Evolutionary conservation across 2,113 vertebrate genomes (phyloP).

Genomic region (Cairina moschata): DNA sequence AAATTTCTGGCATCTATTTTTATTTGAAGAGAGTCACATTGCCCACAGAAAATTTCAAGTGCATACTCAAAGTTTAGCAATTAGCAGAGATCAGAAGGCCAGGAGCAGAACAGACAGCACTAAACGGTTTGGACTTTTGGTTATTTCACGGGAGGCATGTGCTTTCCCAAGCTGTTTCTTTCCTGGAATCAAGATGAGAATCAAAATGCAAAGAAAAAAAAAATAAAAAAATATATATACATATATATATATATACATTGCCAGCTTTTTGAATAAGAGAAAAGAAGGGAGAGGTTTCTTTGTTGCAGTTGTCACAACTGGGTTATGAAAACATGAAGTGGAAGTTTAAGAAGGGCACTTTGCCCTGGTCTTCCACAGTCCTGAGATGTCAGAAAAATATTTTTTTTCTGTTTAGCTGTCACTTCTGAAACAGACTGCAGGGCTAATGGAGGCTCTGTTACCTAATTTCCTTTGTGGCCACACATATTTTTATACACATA

Average conservation of each 20-base stretch:
- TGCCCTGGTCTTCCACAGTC: neutral
- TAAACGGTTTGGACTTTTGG: conserved; percentile 19
- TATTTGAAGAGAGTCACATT: conserved; percentile 57
- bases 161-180: conserved; percentile 48
- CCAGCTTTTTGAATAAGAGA: neutral
- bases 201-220: neutral
- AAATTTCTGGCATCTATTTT: conserved; percentile 65
- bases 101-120: conserved; percentile 44
- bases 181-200: conserved; percentile 36
- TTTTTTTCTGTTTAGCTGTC: neutral
- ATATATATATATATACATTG: neutral
- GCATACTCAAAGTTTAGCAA: conserved; percentile 61
- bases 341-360: neutral
- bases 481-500: neutral
- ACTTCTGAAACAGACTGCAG: neutral
- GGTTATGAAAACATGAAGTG: neutral
- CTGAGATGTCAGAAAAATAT: neutral
- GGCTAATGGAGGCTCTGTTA: neutral
- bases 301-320: neutral
- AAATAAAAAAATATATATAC: too few species aligned
- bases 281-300: neutral
- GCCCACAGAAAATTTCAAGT: conserved; percentile 67
- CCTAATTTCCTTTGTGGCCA: neutral
- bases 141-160: conserved; percentile 35
- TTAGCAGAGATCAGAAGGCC: conserved; percentile 70